A percentile compares a stretch with the other conserved stretches of the same genome.
Evolutionary conservation across 2,797 vertebrate species (phyloP).

Genomic region (Falco rusticolus): DNA sequence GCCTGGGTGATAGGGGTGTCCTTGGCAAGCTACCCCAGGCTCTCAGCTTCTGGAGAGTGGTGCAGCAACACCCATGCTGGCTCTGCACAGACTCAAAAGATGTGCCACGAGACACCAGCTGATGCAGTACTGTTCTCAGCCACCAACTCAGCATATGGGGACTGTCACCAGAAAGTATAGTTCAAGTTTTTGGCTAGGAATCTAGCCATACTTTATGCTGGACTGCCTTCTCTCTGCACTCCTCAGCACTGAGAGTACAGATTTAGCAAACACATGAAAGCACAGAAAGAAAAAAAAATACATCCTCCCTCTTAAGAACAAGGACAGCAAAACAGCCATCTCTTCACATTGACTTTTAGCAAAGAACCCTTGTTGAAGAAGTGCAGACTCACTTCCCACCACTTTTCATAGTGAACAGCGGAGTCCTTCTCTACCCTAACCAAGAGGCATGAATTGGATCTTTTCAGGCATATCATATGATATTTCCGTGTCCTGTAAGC

Average conservation of each 20-base stretch:
- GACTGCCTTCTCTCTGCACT: not conserved
- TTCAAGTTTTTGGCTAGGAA: not conserved
- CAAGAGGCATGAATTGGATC: not conserved
- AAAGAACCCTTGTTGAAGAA: not conserved
- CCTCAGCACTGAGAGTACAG: not conserved
- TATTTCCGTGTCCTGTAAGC: not conserved
- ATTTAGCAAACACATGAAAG: not conserved
- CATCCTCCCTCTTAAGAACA: not conserved
- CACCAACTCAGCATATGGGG: not conserved
- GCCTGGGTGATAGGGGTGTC: not conserved
- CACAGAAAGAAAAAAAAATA: not conserved
- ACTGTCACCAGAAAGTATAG: not conserved
- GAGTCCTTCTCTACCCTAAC: not conserved
- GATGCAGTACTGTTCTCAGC: fast-evolving
- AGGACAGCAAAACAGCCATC: not conserved
- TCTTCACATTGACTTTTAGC: not conserved
- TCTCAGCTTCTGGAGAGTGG: not conserved
- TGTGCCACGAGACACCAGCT: not conserved
- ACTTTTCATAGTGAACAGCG: not conserved
- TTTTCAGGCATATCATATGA: not conserved
- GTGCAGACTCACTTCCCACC: not conserved
- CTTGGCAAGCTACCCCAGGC: not conserved
- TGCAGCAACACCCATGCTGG: not conserved
- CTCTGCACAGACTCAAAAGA: not conserved
- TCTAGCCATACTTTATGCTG: not conserved